phyloP scores from a whole-genome alignment of 1,140 invertebrate genomes.

The Hesperophylax magnus region DNA sequence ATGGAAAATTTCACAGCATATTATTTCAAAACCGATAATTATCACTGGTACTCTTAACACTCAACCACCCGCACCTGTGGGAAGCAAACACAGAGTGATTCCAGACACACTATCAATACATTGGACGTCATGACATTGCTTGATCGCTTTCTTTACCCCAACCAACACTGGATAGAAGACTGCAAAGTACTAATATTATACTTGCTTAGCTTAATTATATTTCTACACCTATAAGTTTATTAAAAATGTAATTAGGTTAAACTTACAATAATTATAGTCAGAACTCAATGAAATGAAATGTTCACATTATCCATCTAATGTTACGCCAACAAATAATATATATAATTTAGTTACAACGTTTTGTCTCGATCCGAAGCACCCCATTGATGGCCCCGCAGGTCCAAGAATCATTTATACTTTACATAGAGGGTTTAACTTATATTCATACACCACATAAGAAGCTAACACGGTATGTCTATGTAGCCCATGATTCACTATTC shows the following conservation, averaged over 20 bases:
- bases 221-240: conserved; percentile 43
- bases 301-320: conserved; percentile 21
- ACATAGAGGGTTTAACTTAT: conserved; percentile 46
- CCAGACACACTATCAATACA: conserved; percentile 1
- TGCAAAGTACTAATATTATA: conserved; percentile 40
- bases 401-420: conserved; percentile 49
- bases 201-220: no score
- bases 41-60: conserved; percentile 3
- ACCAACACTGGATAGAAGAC: conserved; percentile 26
- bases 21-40: conserved; percentile 17
- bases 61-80: not conserved
- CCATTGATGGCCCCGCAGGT: conserved; percentile 23
- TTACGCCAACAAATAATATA: conserved; percentile 16
- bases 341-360: not conserved
- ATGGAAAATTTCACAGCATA: conserved; percentile 39
- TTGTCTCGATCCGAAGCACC: conserved; percentile 31
- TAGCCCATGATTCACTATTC: conserved; percentile 54
- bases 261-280: conserved; percentile 42
- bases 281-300: conserved; percentile 31
- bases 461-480: conserved; percentile 50
- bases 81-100: not conserved
- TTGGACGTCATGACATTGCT: conserved; percentile 21
- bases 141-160: not conserved
- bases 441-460: conserved; percentile 55
- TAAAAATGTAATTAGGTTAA: conserved; percentile 34